These are phyloP conservation scores for Neuroterus valhalla DNA, from an alignment of 1,140 invertebrate species.

Conservation along the genomic window DNA sequence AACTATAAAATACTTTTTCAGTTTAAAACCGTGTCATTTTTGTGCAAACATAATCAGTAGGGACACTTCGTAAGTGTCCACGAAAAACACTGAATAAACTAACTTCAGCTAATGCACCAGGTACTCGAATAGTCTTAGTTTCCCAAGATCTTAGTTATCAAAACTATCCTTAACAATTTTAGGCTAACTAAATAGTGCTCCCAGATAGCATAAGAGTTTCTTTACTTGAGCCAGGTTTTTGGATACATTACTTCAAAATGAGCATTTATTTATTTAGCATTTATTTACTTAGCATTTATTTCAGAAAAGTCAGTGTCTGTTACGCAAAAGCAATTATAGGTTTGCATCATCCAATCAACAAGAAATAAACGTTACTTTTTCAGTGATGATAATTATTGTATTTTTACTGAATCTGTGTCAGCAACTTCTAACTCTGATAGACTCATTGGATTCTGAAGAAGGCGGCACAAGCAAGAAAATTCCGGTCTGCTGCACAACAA, in stretches of 20 bases:
- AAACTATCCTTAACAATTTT: slow-evolving; percentile 18
- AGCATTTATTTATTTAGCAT: neutral
- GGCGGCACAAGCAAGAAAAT: too few relatives aligned
- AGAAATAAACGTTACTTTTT: neutral
- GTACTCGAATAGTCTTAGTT: neutral
- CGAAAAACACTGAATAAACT: neutral
- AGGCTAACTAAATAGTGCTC: slow-evolving; percentile 27
- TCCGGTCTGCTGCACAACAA: neutral
- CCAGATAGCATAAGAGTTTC: neutral
- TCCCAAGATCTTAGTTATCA: neutral
- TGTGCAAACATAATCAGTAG: slow-evolving; percentile 11
- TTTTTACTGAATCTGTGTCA: slow-evolving; percentile 6
- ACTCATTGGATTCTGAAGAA: neutral
- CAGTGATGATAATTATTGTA: slow-evolving; percentile 13
- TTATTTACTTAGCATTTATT: neutral
- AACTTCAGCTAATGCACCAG: slow-evolving; percentile 4
- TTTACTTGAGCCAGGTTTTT: neutral
- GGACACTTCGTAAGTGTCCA: neutral
- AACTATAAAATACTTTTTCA: neutral
- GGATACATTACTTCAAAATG: too few relatives aligned
- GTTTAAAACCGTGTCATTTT: neutral
- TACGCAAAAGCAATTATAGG: neutral
- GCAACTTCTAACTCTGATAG: neutral
- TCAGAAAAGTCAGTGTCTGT: neutral
- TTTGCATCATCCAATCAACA: slow-evolving; percentile 5